Percentiles rank a stretch among this genome's conserved stretches.
Evolutionary conservation across 2,888 invertebrate species (phyloP).

Genomic region (Coelogynopora nodosa): DNA sequence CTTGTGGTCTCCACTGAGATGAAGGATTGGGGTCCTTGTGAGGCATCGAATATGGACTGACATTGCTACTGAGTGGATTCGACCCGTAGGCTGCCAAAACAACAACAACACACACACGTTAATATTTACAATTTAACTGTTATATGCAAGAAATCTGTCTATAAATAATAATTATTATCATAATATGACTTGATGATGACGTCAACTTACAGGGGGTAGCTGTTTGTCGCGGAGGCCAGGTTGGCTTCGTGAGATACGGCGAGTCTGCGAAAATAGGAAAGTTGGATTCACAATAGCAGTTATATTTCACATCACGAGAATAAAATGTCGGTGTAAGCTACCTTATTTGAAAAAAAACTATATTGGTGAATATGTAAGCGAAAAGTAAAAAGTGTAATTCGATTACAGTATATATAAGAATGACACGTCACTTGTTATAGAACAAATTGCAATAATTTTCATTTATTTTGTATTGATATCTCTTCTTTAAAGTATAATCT

Average conservation of each 20-base stretch:
- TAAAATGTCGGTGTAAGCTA: too few species aligned
- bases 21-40: neutral
- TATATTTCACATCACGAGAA: too few species aligned
- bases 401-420: too few species aligned
- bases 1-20: constrained; percentile 3
- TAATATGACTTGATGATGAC: too few species aligned
- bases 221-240: constrained; percentile 16
- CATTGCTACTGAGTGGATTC: neutral
- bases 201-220: neutral
- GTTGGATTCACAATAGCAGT: too few species aligned
- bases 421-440: too few species aligned
- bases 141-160: too few species aligned
- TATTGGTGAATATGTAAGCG: neutral
- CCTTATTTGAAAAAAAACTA: neutral
- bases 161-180: too few species aligned
- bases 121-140: neutral
- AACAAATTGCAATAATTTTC: too few species aligned
- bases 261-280: neutral
- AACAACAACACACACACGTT: neutral
- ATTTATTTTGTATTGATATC: too few species aligned
- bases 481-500: too few species aligned
- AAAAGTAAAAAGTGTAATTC: too few species aligned
- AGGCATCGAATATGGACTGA: neutral
- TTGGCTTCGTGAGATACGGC: neutral
- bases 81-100: neutral